Base-by-base conservation (phyloP, 2,888 invertebrate species). In the Entomobrya proxima region DNA sequence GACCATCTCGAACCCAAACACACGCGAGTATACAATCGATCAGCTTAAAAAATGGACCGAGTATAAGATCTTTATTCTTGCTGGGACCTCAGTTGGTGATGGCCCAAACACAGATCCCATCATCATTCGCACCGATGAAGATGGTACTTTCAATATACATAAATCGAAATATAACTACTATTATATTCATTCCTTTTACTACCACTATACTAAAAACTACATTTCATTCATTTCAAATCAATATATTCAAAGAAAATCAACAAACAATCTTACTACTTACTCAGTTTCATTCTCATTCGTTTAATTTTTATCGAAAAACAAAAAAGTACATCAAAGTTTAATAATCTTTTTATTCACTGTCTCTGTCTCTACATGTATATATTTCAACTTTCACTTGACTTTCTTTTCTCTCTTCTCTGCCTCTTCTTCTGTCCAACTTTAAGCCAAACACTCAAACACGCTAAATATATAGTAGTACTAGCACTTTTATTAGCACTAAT, bases 21-120 rank as follows among this genome's bases (percentile, higher is more conserved):
- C 94, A 92, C 96, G 96, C 87, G 94, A 94, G 91, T 95, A 96
- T 93, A 93, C 95, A 89, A 94, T 98, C 93, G 96, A 97, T 92
- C 97, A 97, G 92, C 94, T 98, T 91, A 95, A 96, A 92, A 95
- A 96, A 88, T 98, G 97, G 97, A 98, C 98, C 87, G 96, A 97
- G 92, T 99, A 99, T 94, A 95, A 97, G 92, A 95, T 99, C 91
- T 98, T 98, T 97, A 96, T 98, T 91, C 94, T 97, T 91, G 98
- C 98, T 89, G 98, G 98, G 91, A 99, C 98, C 91, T 95, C 95
- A 91, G 97, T 98, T 90, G 99, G 99, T 91, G 98, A 98, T 93
- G 98, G 99, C 88, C 98, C 96, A 89, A 95, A 95, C 91, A 98
- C 98, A 91, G 96, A 95, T 93, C 97, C 97, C 89, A 95, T 98